phyloP scores from a whole-genome alignment of 2,888 invertebrate species.

The Ornithoptera priamus region DNA sequence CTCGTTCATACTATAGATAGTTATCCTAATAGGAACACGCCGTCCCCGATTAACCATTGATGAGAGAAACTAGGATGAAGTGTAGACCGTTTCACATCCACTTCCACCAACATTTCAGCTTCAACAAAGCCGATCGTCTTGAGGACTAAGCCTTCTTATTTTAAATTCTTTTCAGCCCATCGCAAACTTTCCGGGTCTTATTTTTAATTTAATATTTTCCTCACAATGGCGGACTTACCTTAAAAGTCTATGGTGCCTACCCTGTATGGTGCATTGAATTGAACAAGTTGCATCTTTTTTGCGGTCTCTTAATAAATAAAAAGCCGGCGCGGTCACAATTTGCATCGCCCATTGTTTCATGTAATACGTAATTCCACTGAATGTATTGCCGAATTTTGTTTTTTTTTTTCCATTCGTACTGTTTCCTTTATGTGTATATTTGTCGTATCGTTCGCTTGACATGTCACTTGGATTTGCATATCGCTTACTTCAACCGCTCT shows the following conservation, averaged over 20 bases:
- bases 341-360: constrained; percentile 73
- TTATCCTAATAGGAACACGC: no score
- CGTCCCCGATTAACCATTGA: no score
- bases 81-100: neutral
- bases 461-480: constrained; percentile 28
- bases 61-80: neutral
- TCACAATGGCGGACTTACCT: constrained; percentile 55
- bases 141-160: constrained; percentile 35
- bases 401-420: constrained; percentile 42
- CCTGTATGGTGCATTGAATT: constrained; percentile 62
- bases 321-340: constrained; percentile 58
- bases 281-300: constrained; percentile 57
- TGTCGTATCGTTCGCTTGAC: constrained; percentile 28
- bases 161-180: constrained; percentile 41
- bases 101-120: constrained; percentile 7
- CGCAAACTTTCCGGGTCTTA: constrained; percentile 50
- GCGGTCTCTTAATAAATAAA: constrained; percentile 59
- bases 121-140: constrained; percentile 23
- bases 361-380: constrained; percentile 63
- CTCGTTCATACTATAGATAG: no score
- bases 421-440: constrained; percentile 47
- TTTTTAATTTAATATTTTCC: constrained; percentile 54
- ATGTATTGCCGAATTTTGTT: constrained; percentile 51
- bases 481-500: constrained; percentile 14
- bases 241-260: constrained; percentile 52